These are phyloP conservation scores for Campylomormyrus tamandua DNA, from an alignment of 2,113 vertebrate genomes.

Conservation along the genomic window DNA sequence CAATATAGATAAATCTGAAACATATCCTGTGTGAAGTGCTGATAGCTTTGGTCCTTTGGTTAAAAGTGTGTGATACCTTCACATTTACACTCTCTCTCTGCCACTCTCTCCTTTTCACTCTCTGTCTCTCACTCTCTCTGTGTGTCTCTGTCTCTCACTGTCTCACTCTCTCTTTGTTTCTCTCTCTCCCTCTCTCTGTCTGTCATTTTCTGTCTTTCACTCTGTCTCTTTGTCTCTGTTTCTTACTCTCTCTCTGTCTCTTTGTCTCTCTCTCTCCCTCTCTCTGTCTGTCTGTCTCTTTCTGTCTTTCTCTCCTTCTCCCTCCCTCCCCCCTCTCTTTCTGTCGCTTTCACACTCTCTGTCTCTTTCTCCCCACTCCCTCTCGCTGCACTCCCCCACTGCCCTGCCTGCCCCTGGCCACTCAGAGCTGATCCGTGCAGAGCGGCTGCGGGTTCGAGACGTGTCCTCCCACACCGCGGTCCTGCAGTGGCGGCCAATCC, in stretches of 20 bases:
- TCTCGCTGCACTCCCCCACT: not conserved
- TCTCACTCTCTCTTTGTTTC: not conserved
- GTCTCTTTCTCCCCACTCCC: not conserved
- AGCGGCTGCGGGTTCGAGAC: conserved; percentile 59
- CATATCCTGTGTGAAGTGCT: not conserved
- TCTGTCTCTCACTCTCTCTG: not conserved
- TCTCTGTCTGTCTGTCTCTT: not conserved
- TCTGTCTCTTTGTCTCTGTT: not conserved
- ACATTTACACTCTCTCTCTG: not conserved
- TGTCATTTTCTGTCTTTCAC: not conserved
- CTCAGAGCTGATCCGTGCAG: conserved; percentile 64
- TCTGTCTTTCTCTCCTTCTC: not conserved
- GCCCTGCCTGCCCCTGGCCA: not conserved
- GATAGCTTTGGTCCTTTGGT: not conserved
- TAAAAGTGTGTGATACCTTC: not conserved
- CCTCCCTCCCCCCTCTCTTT: not conserved
- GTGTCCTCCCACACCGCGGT: conserved; percentile 65
- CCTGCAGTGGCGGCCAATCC: conserved; percentile 68
- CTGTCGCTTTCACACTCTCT: not conserved
- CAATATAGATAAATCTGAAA: not conserved
- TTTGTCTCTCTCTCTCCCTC: not conserved
- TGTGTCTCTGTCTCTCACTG: not conserved
- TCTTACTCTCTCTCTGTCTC: too few relatives aligned
- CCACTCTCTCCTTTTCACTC: not conserved
- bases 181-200: not conserved